Evolutionary conservation across 2,888 invertebrate genomes (phyloP), one percentile per base, ranked within the genome.

Genomic region (Cerastis leucographa): DNA sequence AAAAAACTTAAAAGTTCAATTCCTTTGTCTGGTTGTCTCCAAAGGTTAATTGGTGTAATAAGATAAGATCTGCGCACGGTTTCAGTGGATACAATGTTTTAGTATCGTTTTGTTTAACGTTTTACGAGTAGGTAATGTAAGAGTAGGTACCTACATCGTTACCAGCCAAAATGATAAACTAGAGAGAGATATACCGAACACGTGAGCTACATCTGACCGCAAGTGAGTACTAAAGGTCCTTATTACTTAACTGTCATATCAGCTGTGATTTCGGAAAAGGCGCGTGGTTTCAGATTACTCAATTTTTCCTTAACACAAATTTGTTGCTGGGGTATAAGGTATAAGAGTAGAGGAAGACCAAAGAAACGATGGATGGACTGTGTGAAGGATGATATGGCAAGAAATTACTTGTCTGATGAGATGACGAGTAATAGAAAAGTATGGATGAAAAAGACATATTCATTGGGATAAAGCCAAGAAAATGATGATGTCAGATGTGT

Each of bases 1-100:
- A 64, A 64, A 61, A 46, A 66, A 42, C 14, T 5, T 56, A 42
- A 64, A 64, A 71, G 49, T 72, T 71, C 17, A 77, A 56, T 64
- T 59, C 29, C 49, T 74, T 81, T 54, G 76, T 71, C 80, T 71
- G 80, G 78, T 49, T 17, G 22, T 35, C 78, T 71, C 14, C 49
- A 61, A 46, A 72, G 78, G 85, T 84, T 84, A 84, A 84, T 78
- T 78, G 51, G 19, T 64, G 70, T 85, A 70, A 74, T 70, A 74
- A 42, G 83, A 85, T 84, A 84, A 82, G 59, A 72, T 81, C 71
- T 29, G 46, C 29, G 35, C 42, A 70, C 12, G n/a, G 54, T 69
- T 65, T 68, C 54, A 71, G 11, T 42, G 35, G 44, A 1, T 61
- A 84, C 84, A 75, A 75, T 69, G 69, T 84, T 51, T 72, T 40